Conservation (phyloP, 1,140 invertebrate genomes). For the Heliconius himera region DNA sequence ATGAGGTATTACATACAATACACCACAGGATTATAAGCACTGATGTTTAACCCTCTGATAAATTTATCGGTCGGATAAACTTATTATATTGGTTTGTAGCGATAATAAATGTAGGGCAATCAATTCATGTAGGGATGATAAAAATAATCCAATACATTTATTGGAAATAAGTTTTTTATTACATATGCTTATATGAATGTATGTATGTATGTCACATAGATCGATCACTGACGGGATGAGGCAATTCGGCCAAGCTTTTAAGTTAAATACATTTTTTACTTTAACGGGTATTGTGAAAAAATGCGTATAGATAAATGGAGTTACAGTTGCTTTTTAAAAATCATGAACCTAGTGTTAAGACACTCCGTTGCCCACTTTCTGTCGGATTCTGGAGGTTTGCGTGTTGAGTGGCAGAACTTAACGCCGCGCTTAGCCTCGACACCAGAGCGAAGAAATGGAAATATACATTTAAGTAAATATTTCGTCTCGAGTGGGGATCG, state of each 20-base stretch:
- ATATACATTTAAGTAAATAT: too few relatives aligned
- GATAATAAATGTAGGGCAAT: conserved; percentile 22
- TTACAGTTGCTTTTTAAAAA: too few relatives aligned
- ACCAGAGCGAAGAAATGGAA: too few relatives aligned
- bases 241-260: not conserved
- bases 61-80: conserved; percentile 26
- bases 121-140: conserved; percentile 1
- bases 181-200: not conserved
- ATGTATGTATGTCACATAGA: not conserved
- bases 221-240: not conserved
- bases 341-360: too few relatives aligned
- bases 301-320: too few relatives aligned
- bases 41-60: conserved; percentile 23
- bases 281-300: too few relatives aligned
- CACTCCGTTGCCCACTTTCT: too few relatives aligned
- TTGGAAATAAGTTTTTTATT: not conserved
- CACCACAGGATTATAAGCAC: conserved; percentile 20
- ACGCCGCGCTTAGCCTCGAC: too few relatives aligned
- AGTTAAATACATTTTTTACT: not conserved
- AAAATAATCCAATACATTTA: not conserved
- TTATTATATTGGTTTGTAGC: conserved; percentile 28
- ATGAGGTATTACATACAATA: conserved; percentile 2
- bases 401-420: too few relatives aligned
- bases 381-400: too few relatives aligned
- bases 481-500: too few relatives aligned